Percentiles rank a stretch among this genome's conserved stretches.
Evolutionary conservation across 2,113 vertebrate species (phyloP).

Genomic region (Chlamydotis undulata): DNA sequence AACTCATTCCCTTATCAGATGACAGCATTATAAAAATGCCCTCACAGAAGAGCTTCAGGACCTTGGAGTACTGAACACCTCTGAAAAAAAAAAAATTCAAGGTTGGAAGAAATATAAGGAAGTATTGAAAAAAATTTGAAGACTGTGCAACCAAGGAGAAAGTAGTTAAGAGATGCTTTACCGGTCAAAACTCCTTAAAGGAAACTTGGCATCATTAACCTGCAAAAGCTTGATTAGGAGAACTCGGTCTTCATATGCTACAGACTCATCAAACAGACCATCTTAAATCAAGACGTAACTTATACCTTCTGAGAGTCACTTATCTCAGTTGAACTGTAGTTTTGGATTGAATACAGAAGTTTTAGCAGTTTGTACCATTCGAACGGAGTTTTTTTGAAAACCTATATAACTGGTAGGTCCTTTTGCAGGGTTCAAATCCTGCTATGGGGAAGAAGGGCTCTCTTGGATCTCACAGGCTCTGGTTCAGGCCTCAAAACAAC

Average conservation of each 20-base stretch:
- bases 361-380: not conserved
- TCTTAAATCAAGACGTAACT: not conserved
- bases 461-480: not conserved
- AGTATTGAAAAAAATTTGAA: not conserved
- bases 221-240: not conserved
- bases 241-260: not conserved
- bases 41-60: not conserved
- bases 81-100: not conserved
- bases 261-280: not conserved
- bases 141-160: not conserved
- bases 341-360: not conserved
- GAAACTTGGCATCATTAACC: not conserved
- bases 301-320: not conserved
- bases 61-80: not conserved
- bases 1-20: not conserved
- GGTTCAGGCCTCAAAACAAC: not conserved
- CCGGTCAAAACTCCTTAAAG: not conserved
- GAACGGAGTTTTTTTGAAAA: not conserved
- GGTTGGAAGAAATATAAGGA: not conserved
- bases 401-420: not conserved
- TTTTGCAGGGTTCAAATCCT: not conserved
- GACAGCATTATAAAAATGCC: not conserved
- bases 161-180: not conserved
- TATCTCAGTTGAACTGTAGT: not conserved
- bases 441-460: not conserved